Percentiles rank a stretch among this genome's conserved stretches.
Conservation (phyloP, 2,113 vertebrate genomes). For the Pteruthius melanotis region DNA sequence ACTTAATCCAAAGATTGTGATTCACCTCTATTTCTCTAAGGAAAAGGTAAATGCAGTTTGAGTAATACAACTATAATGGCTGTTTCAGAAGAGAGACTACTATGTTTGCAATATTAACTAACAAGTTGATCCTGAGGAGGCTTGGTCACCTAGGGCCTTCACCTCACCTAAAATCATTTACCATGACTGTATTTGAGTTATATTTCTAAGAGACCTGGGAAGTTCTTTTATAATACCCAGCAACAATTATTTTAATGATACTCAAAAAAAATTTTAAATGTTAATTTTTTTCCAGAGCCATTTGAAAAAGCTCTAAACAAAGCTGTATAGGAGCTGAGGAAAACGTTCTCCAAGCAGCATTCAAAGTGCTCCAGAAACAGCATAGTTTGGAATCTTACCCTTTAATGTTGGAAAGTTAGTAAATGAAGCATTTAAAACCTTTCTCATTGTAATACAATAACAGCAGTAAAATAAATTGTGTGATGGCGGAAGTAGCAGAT, state of each 20-base stretch:
- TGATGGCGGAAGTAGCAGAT: neutral
- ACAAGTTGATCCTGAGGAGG: neutral
- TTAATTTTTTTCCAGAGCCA: neutral
- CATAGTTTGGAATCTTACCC: neutral
- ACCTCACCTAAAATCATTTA: neutral
- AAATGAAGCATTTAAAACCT: neutral
- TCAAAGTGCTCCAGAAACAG: neutral
- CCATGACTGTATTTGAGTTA: neutral
- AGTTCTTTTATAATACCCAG: neutral
- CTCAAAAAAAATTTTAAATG: neutral
- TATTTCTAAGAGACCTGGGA: neutral
- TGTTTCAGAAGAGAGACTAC: neutral
- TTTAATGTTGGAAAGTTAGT: neutral
- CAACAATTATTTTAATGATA: neutral
- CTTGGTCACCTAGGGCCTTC: neutral
- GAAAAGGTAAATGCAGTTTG: neutral
- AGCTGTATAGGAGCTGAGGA: fast-evolving
- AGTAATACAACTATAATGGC: neutral
- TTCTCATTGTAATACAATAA: neutral
- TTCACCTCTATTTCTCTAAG: neutral
- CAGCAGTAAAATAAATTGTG: neutral
- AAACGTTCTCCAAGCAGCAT: neutral
- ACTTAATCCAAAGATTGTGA: neutral
- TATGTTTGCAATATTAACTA: neutral
- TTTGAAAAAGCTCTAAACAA: neutral